Evolutionary conservation across 1,140 invertebrate species (phyloP).

Genomic region (Lordiphosa collinella): DNA sequence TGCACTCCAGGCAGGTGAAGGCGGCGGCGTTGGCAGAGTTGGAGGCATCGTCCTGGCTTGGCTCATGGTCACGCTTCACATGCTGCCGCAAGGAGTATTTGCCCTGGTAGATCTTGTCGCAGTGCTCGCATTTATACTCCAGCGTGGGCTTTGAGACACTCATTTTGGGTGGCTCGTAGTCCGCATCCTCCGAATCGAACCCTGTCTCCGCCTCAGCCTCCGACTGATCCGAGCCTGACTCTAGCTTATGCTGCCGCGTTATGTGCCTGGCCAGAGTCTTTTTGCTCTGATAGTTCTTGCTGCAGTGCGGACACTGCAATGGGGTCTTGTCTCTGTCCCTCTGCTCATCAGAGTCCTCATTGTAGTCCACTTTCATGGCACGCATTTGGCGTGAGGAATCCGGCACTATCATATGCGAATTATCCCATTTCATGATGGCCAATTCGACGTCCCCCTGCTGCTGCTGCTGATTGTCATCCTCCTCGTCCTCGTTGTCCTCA

Average conservation of each 20-base stretch:
- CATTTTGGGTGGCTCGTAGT: slow-evolving; percentile 24
- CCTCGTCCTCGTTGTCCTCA: slow-evolving; percentile 22
- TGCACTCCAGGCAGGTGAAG: slow-evolving; percentile 53
- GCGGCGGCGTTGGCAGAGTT: not conserved
- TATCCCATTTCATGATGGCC: slow-evolving; percentile 53
- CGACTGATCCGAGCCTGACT: not conserved
- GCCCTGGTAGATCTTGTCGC: slow-evolving; percentile 47
- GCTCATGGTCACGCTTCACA: slow-evolving; percentile 50
- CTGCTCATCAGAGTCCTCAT: slow-evolving; percentile 33
- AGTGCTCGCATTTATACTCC: slow-evolving; percentile 55
- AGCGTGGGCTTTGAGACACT: not conserved
- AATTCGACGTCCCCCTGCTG: slow-evolving; percentile 6
- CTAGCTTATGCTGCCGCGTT: slow-evolving; percentile 38
- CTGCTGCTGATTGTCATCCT: slow-evolving; percentile 24
- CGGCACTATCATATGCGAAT: not conserved
- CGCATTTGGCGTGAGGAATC: slow-evolving; percentile 30
- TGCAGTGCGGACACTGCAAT: slow-evolving; percentile 36
- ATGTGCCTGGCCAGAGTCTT: slow-evolving; percentile 49
- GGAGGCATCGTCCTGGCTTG: not conserved
- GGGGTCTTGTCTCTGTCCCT: slow-evolving; percentile 3
- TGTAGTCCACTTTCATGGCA: slow-evolving; percentile 46
- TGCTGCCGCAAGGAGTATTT: slow-evolving; percentile 52
- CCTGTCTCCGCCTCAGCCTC: not conserved
- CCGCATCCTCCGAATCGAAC: slow-evolving; percentile 25
- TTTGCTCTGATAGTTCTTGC: slow-evolving; percentile 45